Evolutionary conservation across 2,797 vertebrate genomes (phyloP).

Genomic region (Spinibarbus caldwelli): DNA sequence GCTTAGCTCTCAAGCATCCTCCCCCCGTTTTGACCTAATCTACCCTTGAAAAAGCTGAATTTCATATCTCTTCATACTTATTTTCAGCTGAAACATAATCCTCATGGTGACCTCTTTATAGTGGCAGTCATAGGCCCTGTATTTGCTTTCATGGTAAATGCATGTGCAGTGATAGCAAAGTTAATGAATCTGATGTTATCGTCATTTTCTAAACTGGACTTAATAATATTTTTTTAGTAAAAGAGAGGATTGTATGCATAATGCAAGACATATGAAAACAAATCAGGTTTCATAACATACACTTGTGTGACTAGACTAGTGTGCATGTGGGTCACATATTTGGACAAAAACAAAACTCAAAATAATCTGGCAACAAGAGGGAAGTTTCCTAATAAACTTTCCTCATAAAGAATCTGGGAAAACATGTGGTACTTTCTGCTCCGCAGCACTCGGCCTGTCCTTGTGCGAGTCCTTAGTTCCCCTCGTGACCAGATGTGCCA

Average conservation of each 20-base stretch:
- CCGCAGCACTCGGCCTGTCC: conserved; percentile 38
- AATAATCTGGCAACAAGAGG: conserved; percentile 52
- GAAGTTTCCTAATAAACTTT: conserved; percentile 63
- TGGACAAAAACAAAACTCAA: conserved; percentile 38
- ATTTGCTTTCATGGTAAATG: conserved; percentile 9
- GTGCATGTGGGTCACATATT: conserved; percentile 43
- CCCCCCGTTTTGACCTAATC: conserved; percentile 55
- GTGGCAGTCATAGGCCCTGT: neutral
- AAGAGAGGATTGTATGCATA: neutral
- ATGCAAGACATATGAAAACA: conserved; percentile 27
- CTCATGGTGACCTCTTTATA: conserved; percentile 43
- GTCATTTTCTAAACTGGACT: neutral
- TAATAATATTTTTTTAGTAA: neutral
- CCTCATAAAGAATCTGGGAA: conserved; percentile 58
- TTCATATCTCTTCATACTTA: conserved; percentile 38
- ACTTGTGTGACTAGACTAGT: neutral
- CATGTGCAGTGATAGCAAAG: neutral
- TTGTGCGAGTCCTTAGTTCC: conserved; percentile 29
- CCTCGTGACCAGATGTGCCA: conserved; percentile 9
- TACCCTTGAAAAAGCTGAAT: conserved; percentile 35
- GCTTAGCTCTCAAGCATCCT: neutral
- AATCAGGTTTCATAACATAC: conserved; percentile 19
- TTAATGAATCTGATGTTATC: neutral
- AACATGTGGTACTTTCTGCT: conserved; percentile 49
- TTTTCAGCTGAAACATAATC: conserved; percentile 41